Evolutionary conservation across 92 coral and sea anemone species (phyloP), one percentile per base, ranked within the genome.

Genomic region (Siderastrea radians): DNA sequence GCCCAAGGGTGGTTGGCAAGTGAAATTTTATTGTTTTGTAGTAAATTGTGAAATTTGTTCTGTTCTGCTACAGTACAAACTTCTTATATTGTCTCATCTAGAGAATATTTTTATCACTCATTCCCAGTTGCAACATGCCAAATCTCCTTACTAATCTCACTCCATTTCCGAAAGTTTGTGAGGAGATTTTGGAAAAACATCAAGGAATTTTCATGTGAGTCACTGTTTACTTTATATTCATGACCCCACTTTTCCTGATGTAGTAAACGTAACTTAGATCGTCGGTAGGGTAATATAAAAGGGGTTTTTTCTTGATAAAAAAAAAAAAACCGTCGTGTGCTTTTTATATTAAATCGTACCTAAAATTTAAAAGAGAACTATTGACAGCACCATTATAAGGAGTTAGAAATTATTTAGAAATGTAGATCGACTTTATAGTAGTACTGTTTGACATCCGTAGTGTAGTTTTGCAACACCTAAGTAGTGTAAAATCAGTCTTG

Each of bases 321-420:
- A 49, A 78, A 14, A 55, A n/a, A n/a, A n/a, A n/a, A n/a, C n/a
- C n/a, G 61, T 55, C 8, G 70, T 60, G 81, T 75, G 80, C 26
- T 0, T 15, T 13, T 11, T 3, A 11, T 51, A 53, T 76, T 9
- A 44, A 12, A 77, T 57, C 19, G 9, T 26, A 7, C 61, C n/a
- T 7, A 3, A 51, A 26, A 46, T 15, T 54, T 14, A 53, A 49
- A 57, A 77, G 49, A 59, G 52, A 6, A 57, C 44, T 8, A 4
- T 19, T 26, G 54, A 8, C 7, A 12, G 48, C 60, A 6, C 46
- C 49, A 9, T 62, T 61, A 26, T 19, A 62, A 48, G 44, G 45
- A 46, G 45, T 61, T 53, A 44, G 62, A 52, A 55, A 54, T 57
- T 51, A 75, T 38, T 46, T 78, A 78, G 82, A 38, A 7, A 9